Evolutionary conservation across 2,888 invertebrate species (phyloP), one percentile per base, ranked within the genome.

Genomic region (Archips xylosteana): DNA sequence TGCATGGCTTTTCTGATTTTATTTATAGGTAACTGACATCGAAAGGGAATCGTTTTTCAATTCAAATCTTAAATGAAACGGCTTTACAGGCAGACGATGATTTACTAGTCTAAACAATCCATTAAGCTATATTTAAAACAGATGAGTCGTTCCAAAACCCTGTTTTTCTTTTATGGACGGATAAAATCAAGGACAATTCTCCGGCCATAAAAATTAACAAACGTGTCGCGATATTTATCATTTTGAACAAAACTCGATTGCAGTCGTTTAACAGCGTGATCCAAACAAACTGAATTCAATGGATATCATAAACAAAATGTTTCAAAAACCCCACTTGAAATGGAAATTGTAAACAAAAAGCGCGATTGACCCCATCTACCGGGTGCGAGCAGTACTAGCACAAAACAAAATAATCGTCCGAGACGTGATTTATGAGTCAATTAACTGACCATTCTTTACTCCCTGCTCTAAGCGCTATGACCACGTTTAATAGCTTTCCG

Each of bases 331-430:
- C 57, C 72, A 72, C 65, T 32, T 32, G 47, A 42, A 32, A 68
- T 64, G 86, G 87, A 89, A 84, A 83, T 82, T 77, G 77, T 80
- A 69, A 70, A 60, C 54, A 54, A 68, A 59, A 42, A 39, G 82
- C 78, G 82, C 80, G 81, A 83, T 81, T 47, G 84, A 86, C 91
- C 87, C 90, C 89, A 91, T 91, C 92, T 91, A 83, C 87, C 85
- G 88, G 83, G 81, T 81, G 78, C 80, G 80, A 79, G 74, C 81
- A 5, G 54, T 42, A 70, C 70, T 57, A 34, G 36, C 60, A 63
- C 23, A 54, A 49, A 63, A 32, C 63, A 32, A 32, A 61, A 76
- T 71, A 75, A 74, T 72, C 47, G 71, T 60, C 47, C 71, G 13
- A 15, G 63, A 47, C 54, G 72, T 78, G 78, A 78, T 77, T 78